These are phyloP conservation scores for Phalanger gymnotis DNA, from an alignment of 2,797 vertebrate genomes.

Conservation along the genomic window DNA sequence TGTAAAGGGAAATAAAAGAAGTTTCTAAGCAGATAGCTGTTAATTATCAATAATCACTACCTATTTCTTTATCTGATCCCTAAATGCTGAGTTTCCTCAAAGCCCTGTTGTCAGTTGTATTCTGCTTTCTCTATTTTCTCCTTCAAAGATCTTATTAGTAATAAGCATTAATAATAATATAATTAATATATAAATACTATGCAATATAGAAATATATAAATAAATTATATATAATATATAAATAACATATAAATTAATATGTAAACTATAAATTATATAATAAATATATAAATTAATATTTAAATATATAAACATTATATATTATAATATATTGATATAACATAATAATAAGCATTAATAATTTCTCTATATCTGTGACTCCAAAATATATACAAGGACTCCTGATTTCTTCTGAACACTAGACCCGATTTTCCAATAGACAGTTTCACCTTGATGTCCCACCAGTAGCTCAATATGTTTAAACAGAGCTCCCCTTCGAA, in stretches of 20 bases:
- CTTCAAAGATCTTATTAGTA: neutral
- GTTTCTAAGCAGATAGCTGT: neutral
- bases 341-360: neutral
- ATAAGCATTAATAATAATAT: no score
- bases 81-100: neutral
- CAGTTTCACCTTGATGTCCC: neutral
- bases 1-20: neutral
- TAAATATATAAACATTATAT: no score
- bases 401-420: neutral
- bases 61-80: neutral
- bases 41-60: neutral
- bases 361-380: neutral
- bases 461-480: neutral
- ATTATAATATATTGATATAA: no score
- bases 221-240: no score
- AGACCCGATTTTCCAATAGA: neutral
- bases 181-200: no score
- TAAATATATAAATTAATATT: no score
- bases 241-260: no score
- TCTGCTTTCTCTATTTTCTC: neutral
- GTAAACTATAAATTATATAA: no score
- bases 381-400: neutral
- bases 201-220: no score
- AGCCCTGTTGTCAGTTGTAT: neutral
- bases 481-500: neutral